Conservation (phyloP, 2,797 vertebrate genomes). For the Mycteria americana region DNA sequence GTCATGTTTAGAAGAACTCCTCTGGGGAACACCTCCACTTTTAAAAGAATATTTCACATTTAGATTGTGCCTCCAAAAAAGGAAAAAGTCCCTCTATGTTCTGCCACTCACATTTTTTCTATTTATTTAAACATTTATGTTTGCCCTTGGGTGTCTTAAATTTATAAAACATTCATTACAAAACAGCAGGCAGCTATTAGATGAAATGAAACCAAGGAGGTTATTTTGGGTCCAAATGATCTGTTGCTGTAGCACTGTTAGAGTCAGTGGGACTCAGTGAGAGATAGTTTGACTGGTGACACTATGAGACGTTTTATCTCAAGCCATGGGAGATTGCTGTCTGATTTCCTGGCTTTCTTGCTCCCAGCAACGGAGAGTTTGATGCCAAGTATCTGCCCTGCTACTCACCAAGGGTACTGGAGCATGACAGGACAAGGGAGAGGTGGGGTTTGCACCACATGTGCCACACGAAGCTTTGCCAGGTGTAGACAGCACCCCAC, state of each 20-base stretch:
- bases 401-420: neutral
- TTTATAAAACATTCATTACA: conserved; percentile 50
- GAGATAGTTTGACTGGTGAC: neutral
- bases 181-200: conserved; percentile 41
- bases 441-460: neutral
- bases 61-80: neutral
- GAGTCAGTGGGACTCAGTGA: neutral
- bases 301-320: neutral
- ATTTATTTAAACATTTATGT: conserved; percentile 54
- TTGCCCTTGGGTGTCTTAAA: conserved; percentile 41
- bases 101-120: conserved; percentile 20
- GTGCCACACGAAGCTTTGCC: neutral
- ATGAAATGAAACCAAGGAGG: conserved; percentile 1
- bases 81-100: neutral
- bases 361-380: neutral
- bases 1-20: neutral
- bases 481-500: neutral
- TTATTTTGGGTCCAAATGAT: conserved; percentile 2
- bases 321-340: neutral
- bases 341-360: neutral
- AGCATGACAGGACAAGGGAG: neutral
- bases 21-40: neutral
- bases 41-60: conserved; percentile 20
- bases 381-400: neutral
- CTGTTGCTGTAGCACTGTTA: neutral